Evolutionary conservation across 2,888 invertebrate genomes (phyloP).

Genomic region (Dendrolimus houi): DNA sequence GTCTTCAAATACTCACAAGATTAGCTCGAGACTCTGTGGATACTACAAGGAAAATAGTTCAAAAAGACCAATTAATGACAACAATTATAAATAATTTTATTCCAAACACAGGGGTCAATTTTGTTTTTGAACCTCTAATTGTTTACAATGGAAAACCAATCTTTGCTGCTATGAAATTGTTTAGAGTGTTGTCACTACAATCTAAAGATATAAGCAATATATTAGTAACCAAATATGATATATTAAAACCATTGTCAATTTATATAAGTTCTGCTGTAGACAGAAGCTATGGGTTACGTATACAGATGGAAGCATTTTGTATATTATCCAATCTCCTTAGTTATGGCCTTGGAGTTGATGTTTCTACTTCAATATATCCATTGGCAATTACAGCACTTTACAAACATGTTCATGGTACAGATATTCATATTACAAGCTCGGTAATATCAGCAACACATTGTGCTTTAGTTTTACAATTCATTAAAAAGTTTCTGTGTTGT

Average conservation of each 20-base stretch:
- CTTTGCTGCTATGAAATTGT: conserved; percentile 81
- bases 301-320: conserved; percentile 80
- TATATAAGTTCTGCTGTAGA: conserved; percentile 73
- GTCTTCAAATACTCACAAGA: conserved; percentile 87
- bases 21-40: conserved; percentile 86
- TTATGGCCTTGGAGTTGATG: conserved; percentile 65
- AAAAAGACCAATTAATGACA: conserved; percentile 79
- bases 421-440: conserved; percentile 58
- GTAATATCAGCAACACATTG: conserved; percentile 75
- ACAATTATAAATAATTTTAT: conserved; percentile 77
- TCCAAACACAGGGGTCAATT: conserved; percentile 54
- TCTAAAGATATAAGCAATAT: conserved; percentile 68
- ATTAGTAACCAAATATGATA: conserved; percentile 70
- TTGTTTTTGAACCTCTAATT: conserved; percentile 51
- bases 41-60: conserved; percentile 78
- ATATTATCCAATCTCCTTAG: conserved; percentile 73
- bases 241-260: conserved; percentile 70
- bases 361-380: conserved; percentile 67
- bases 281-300: conserved; percentile 66
- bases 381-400: conserved; percentile 73
- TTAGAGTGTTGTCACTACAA: conserved; percentile 82
- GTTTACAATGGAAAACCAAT: conserved; percentile 81
- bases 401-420: conserved; percentile 76
- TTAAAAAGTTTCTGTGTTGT: conserved; percentile 44
- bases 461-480: conserved; percentile 68